Conservation (phyloP, 1,140 invertebrate species). For the Drosophila takahashii region DNA sequence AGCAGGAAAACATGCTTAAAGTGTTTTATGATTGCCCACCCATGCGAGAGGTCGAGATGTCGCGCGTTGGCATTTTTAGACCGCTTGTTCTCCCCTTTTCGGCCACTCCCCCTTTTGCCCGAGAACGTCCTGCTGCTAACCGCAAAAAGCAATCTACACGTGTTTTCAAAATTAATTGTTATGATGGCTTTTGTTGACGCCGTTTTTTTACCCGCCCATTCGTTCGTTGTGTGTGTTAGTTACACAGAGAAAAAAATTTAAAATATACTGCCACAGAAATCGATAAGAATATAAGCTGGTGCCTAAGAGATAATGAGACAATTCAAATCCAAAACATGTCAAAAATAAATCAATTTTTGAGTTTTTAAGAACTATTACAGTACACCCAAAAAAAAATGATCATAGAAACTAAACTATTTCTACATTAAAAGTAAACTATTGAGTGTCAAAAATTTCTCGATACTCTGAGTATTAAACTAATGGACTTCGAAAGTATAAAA, state of each 20-base stretch:
- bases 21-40: constrained; percentile 79
- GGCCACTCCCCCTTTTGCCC: constrained; percentile 8
- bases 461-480: too few relatives aligned
- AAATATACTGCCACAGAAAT: too few relatives aligned
- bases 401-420: too few relatives aligned
- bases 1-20: constrained; percentile 81
- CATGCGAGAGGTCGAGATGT: constrained; percentile 74
- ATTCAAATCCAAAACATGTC: too few relatives aligned
- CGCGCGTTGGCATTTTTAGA: constrained; percentile 58
- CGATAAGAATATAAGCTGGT: too few relatives aligned
- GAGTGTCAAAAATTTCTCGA: too few relatives aligned
- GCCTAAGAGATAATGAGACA: too few relatives aligned
- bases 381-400: too few relatives aligned
- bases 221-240: constrained; percentile 2
- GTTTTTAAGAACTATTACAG: too few relatives aligned
- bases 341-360: too few relatives aligned
- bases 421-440: too few relatives aligned
- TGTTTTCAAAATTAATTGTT: constrained; percentile 84
- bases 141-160: constrained; percentile 84
- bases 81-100: constrained; percentile 26
- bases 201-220: constrained; percentile 58
- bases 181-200: constrained; percentile 82
- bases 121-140: constrained; percentile 65
- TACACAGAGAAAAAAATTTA: constrained; percentile 1
- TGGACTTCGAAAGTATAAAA: too few relatives aligned